These are phyloP conservation scores for Chaetodon trifasciatus DNA, from an alignment of 2,797 vertebrate genomes.

Conservation along the genomic window DNA sequence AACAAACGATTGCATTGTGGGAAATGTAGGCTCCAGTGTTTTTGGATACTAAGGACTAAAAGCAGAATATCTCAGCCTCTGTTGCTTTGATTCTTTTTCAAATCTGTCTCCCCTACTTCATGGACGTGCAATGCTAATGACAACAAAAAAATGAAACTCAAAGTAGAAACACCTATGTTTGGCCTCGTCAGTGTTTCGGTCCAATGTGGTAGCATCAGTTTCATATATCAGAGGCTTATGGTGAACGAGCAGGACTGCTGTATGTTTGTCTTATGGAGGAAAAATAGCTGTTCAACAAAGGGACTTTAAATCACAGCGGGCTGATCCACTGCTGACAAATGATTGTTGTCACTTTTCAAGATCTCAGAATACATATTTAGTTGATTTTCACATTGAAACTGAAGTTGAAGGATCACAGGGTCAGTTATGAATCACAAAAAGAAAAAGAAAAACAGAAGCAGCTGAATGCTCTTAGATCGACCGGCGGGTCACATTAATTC, in stretches of 20 bases:
- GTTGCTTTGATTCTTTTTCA: not conserved
- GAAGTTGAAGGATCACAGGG: constrained; percentile 23
- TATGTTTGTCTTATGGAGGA: not conserved
- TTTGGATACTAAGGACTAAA: not conserved
- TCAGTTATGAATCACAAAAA: constrained; percentile 32
- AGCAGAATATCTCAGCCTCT: not conserved
- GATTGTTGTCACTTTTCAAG: not conserved
- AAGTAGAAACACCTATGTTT: not conserved
- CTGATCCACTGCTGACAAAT: constrained; percentile 9
- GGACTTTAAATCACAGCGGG: not conserved
- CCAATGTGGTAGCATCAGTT: not conserved
- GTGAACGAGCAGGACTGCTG: not conserved
- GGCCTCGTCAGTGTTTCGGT: not conserved
- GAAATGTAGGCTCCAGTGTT: not conserved
- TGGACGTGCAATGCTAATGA: not conserved
- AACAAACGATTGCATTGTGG: not conserved
- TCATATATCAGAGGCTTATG: not conserved
- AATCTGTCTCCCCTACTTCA: not conserved
- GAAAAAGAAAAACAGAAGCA: not conserved
- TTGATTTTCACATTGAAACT: constrained; percentile 15
- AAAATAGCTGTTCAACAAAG: not conserved
- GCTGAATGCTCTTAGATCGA: constrained; percentile 22
- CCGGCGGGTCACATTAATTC: constrained; percentile 1
- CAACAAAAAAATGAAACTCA: not conserved
- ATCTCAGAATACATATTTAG: not conserved